These are phyloP conservation scores for Penelope pileata DNA, from an alignment of 2,113 vertebrate species.

Conservation along the genomic window DNA sequence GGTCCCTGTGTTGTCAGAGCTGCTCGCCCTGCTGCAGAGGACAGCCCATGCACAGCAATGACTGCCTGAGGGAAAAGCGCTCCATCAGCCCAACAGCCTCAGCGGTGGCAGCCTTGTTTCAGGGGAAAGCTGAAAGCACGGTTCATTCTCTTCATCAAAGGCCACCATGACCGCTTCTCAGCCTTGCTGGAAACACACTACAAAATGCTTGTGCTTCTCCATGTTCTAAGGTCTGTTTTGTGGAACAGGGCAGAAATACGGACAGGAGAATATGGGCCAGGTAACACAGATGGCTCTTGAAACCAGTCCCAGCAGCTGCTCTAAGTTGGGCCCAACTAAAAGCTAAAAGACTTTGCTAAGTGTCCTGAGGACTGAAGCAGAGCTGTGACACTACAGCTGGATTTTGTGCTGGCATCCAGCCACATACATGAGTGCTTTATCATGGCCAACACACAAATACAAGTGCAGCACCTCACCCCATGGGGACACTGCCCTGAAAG, in stretches of 20 bases:
- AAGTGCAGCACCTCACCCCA: background rate
- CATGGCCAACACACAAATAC: background rate
- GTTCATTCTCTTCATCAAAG: background rate
- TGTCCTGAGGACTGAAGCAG: background rate
- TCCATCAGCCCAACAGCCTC: background rate
- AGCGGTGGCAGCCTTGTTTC: background rate
- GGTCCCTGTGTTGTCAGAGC: background rate
- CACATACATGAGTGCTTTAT: accelerated
- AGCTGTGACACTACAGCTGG: background rate
- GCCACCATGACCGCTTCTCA: background rate
- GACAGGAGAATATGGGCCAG: background rate
- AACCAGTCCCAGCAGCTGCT: background rate
- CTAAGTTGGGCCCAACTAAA: background rate
- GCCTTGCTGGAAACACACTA: background rate
- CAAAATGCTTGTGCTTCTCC: background rate
- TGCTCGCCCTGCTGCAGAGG: background rate
- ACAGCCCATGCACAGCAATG: accelerated
- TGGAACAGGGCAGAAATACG: background rate
- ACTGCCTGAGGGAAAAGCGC: background rate
- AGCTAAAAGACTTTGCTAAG: background rate
- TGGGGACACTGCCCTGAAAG: background rate
- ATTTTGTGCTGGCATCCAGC: background rate
- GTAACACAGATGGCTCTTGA: background rate
- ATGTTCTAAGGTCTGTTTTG: background rate
- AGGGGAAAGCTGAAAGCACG: background rate